Conservation (phyloP, 1,140 invertebrate genomes). For the Drosophila dunni region DNA sequence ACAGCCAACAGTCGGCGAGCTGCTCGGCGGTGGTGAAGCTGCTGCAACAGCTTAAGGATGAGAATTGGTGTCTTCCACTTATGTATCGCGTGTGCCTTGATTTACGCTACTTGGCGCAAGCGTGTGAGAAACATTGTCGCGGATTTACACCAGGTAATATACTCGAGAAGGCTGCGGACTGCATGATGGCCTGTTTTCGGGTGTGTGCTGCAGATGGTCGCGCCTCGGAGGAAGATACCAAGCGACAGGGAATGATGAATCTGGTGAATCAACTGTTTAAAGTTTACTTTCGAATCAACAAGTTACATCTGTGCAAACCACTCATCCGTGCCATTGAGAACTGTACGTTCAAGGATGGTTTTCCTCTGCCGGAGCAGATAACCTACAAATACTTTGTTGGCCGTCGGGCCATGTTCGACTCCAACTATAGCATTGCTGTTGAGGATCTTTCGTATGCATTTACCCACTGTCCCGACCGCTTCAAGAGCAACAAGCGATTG, state of each 20-base stretch:
- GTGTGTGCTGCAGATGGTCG: conserved; percentile 98
- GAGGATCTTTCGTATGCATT: conserved; percentile 97
- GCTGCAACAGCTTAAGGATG: conserved; percentile 95
- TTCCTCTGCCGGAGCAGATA: conserved; percentile 93
- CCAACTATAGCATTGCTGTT: conserved; percentile 96
- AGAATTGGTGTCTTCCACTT: conserved; percentile 97
- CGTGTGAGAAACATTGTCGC: conserved; percentile 88
- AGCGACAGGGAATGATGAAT: conserved; percentile 97
- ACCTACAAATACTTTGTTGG: conserved; percentile 99
- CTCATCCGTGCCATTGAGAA: conserved; percentile 98
- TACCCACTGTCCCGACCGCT: conserved; percentile 93
- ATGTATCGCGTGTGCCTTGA: conserved; percentile 96
- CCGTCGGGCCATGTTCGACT: conserved; percentile 98
- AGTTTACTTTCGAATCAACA: conserved; percentile 99
- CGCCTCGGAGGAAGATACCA: conserved; percentile 94
- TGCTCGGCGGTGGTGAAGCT: conserved; percentile 93
- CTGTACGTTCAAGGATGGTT: conserved; percentile 94
- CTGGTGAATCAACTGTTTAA: conserved; percentile 99
- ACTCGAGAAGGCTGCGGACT: conserved; percentile 97
- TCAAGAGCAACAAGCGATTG: conserved; percentile 94
- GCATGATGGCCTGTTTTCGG: conserved; percentile 96
- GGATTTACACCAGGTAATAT: conserved; percentile 89
- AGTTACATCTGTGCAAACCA: conserved; percentile 98
- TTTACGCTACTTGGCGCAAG: conserved; percentile 92
- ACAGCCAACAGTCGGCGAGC: conserved; percentile 90